Evolutionary conservation across 2,797 vertebrate genomes (phyloP).

Genomic region (Choloepus didactylus): DNA sequence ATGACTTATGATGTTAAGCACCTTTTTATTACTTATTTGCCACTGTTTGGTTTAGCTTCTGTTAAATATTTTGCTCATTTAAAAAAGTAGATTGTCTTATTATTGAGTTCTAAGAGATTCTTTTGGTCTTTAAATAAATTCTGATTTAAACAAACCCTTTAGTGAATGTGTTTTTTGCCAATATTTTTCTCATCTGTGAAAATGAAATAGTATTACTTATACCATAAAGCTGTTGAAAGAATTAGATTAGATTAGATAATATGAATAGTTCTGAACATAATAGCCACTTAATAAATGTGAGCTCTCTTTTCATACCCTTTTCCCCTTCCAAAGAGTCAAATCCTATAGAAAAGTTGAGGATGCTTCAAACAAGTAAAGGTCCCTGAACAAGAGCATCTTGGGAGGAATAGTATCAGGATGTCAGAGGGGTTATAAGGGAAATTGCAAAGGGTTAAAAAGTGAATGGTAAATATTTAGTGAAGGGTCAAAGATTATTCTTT

Average conservation of each 20-base stretch:
- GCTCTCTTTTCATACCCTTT: background rate
- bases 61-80: slow-evolving; percentile 23
- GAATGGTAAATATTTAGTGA: slow-evolving; percentile 1
- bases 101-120: slow-evolving; percentile 13
- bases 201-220: slow-evolving; percentile 20
- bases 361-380: background rate
- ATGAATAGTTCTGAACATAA: background rate
- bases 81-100: background rate
- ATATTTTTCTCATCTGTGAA: slow-evolving; percentile 6
- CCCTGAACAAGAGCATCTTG: background rate
- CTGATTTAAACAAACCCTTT: slow-evolving; percentile 24
- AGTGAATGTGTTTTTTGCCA: slow-evolving; percentile 13
- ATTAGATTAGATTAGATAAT: slow-evolving; percentile 6
- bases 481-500: background rate
- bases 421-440: background rate
- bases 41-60: background rate
- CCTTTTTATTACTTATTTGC: slow-evolving; percentile 42
- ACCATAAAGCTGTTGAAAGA: background rate
- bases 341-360: slow-evolving; percentile 8
- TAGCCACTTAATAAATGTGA: background rate
- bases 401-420: background rate
- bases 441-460: slow-evolving; percentile 2
- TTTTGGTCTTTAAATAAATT: slow-evolving; percentile 61
- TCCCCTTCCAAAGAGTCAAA: background rate
- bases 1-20: background rate